phyloP scores from a whole-genome alignment of 2,113 vertebrate species.

The Eulemur macaco region DNA sequence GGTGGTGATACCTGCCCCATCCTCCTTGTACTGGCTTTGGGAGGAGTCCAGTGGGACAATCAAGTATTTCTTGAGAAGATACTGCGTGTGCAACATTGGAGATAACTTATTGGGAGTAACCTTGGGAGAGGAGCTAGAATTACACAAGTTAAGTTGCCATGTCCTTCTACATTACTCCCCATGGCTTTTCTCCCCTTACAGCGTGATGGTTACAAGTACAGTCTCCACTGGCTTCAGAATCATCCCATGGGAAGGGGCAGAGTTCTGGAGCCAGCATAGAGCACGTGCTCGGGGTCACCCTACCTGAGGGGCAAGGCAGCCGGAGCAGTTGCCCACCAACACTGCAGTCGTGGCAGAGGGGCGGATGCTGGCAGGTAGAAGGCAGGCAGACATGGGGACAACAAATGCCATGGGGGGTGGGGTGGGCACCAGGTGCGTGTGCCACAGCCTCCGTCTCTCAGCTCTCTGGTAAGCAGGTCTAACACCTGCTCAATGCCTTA shows the following conservation, averaged over 20 bases:
- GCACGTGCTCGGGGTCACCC: accelerated
- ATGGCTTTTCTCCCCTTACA: neutral
- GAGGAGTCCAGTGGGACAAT: neutral
- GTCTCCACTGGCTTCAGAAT: neutral
- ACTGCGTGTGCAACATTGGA: neutral
- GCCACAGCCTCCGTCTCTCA: neutral
- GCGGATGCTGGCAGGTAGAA: neutral
- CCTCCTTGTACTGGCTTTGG: neutral
- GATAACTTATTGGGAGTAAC: too few relatives aligned
- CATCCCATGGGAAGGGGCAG: neutral
- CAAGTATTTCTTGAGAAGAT: neutral
- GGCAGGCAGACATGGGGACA: too few relatives aligned
- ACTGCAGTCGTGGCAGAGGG: neutral
- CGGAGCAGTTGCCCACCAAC: accelerated
- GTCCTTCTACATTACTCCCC: accelerated
- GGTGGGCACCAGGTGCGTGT: too few relatives aligned
- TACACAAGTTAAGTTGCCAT: accelerated
- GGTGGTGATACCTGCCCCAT: neutral
- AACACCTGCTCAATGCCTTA: neutral
- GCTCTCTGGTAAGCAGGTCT: neutral
- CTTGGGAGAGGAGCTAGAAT: neutral
- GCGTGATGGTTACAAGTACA: neutral
- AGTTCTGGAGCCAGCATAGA: neutral
- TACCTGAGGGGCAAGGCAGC: neutral
- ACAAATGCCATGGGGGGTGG: neutral